Percentiles rank a stretch among this genome's conserved stretches.
These are phyloP conservation scores for Grus americana DNA, from an alignment of 2,113 vertebrate genomes.

Conservation along the genomic window DNA sequence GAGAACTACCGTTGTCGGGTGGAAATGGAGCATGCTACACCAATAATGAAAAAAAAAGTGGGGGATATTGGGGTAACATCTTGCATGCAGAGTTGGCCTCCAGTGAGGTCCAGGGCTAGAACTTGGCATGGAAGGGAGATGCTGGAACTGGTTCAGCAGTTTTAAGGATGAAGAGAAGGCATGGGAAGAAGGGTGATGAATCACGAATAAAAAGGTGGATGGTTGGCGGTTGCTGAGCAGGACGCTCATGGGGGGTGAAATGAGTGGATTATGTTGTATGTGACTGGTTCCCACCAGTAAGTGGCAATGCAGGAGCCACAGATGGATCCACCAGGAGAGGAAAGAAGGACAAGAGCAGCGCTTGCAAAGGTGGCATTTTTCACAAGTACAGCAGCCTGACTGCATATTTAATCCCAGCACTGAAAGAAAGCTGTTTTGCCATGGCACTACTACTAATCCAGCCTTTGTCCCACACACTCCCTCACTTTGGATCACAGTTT, in stretches of 20 bases:
- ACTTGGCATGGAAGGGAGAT: neutral
- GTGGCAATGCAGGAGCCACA: neutral
- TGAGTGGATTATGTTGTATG: neutral
- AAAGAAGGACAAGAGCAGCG: neutral
- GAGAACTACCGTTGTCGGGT: neutral
- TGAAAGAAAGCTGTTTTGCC: neutral
- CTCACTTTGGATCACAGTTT: neutral
- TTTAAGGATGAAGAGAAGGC: neutral
- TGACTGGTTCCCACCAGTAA: neutral
- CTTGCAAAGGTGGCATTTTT: neutral
- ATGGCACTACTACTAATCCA: neutral
- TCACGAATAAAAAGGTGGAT: neutral
- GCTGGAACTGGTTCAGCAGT: neutral
- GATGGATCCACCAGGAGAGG: neutral
- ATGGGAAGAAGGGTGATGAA: neutral
- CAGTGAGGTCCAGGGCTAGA: fast-evolving
- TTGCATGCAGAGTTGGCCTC: neutral
- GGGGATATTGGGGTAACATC: neutral
- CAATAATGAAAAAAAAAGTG: neutral
- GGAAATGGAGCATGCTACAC: neutral
- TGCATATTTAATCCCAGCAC: neutral
- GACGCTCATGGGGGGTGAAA: fast-evolving
- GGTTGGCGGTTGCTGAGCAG: neutral
- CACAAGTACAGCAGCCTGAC: neutral
- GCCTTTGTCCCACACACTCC: fast-evolving